These are phyloP conservation scores for Urocolius indicus DNA, from an alignment of 2,113 vertebrate species.

Conservation along the genomic window DNA sequence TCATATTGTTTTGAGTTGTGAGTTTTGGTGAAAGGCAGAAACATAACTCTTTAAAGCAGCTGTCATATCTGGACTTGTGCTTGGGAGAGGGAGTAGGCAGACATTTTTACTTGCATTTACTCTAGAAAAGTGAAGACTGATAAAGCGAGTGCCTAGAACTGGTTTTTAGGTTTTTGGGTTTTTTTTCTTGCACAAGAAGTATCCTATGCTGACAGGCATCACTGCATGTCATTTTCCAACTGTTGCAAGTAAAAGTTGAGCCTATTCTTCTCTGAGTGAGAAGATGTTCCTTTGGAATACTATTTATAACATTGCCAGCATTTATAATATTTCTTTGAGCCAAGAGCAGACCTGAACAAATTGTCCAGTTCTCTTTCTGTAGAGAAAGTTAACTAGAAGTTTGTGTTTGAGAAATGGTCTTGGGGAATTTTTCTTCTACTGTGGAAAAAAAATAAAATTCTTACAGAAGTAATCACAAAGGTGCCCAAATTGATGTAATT, in stretches of 20 bases:
- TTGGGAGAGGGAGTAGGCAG: fast-evolving
- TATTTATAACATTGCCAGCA: neutral
- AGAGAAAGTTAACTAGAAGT: neutral
- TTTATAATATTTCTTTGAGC: neutral
- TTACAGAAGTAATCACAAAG: neutral
- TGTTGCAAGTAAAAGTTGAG: neutral
- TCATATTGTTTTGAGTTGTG: neutral
- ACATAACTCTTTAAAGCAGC: neutral
- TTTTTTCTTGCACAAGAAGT: neutral
- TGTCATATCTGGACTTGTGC: neutral
- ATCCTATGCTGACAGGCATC: neutral
- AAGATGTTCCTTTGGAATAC: neutral
- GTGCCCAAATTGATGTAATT: neutral
- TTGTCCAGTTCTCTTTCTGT: neutral
- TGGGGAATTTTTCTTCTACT: neutral
- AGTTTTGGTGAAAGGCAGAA: neutral
- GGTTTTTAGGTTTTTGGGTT: neutral
- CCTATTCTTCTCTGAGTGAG: neutral
- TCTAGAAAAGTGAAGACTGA: neutral
- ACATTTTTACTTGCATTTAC: neutral
- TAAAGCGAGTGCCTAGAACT: neutral
- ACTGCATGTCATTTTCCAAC: neutral
- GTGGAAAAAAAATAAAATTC: neutral
- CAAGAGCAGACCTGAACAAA: neutral
- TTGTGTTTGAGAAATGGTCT: neutral